Evolutionary conservation across 2,888 invertebrate species (phyloP).

Genomic region (Pseudococcus jackbeardsleyi): DNA sequence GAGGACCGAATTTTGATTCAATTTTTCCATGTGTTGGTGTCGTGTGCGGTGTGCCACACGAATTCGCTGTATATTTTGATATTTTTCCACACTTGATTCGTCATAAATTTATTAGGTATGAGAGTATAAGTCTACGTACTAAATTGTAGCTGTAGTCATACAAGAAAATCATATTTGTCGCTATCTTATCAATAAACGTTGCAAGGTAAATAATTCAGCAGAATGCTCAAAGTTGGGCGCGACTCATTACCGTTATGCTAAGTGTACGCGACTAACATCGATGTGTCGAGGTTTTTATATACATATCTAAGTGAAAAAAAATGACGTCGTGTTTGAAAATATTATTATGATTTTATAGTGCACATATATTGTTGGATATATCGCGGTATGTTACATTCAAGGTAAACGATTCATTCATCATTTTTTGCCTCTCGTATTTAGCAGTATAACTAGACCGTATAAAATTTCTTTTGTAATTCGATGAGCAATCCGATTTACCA

Average conservation of each 20-base stretch:
- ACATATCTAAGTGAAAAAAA: neutral
- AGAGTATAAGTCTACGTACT: neutral
- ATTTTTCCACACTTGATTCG: neutral
- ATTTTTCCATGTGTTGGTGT: neutral
- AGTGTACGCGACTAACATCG: conserved; percentile 31
- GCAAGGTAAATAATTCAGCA: conserved; percentile 17
- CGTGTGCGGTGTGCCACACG: neutral
- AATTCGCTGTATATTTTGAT: neutral
- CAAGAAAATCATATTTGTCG: conserved; percentile 13
- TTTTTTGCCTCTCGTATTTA: neutral
- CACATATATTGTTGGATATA: neutral
- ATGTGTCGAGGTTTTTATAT: neutral
- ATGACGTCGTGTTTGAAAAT: conserved; percentile 46
- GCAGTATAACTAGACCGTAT: neutral
- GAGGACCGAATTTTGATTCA: neutral
- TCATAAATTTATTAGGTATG: neutral
- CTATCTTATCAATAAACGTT: conserved; percentile 47
- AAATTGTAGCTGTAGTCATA: neutral
- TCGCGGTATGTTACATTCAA: conserved; percentile 30
- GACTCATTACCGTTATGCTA: conserved; percentile 48
- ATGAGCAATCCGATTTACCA: neutral
- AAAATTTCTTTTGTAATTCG: neutral
- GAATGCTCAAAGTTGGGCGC: conserved; percentile 41
- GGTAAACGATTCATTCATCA: conserved; percentile 38
- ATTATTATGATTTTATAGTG: conserved; percentile 24